Base-by-base conservation (phyloP, 2,797 vertebrate genomes). In the Huso huso region DNA sequence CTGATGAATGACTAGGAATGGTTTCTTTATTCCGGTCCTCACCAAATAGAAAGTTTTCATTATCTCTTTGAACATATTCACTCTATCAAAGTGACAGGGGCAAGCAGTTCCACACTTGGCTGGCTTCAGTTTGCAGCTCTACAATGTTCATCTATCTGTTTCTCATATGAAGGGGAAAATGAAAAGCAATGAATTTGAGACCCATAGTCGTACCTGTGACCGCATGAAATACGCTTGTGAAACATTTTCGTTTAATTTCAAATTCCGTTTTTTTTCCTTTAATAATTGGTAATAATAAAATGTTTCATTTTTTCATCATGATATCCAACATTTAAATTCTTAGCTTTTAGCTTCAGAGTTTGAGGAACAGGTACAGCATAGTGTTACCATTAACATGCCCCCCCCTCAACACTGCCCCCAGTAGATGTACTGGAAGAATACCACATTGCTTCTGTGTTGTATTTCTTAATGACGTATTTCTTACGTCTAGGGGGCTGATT, bases 71-170 rank as follows among this genome's bases (percentile, higher is more conserved):
- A 91, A 90, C 91, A 93, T 95, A 92, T 93, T 94, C 94, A 95
- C 93, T 97, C 91, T 84, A 94, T 97, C 95, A 96, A 90, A 90
- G 83, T 97, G 94, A 97, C 94, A 96, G 90, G 89, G 89, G 89
- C 88, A 89, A 88, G 85, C 79, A 59, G 78, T 86, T 88, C 85
- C 89, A 93, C 88, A 93, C 91, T 93, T 82, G 86, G 84, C 84
- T 91, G 91, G 86, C 83, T 91, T 86, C 86, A 83, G 83, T 81
- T 77, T 79, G 78, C 83, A 85, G 87, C 83, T 77, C 71, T 81
- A 84, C 82, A 78, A 80, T 84, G 83, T 79, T 88, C 86, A 86
- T 92, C 82, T 77, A 79, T 87, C 84, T 86, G 74, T 83, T 86
- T 76, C 78, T 77, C 75, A 84, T 76, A 79, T 65, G 64, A 74